Percentiles rank a stretch among this genome's conserved stretches.
phyloP scores from a whole-genome alignment of 1,140 invertebrate species.

The Aplysia californica region DNA sequence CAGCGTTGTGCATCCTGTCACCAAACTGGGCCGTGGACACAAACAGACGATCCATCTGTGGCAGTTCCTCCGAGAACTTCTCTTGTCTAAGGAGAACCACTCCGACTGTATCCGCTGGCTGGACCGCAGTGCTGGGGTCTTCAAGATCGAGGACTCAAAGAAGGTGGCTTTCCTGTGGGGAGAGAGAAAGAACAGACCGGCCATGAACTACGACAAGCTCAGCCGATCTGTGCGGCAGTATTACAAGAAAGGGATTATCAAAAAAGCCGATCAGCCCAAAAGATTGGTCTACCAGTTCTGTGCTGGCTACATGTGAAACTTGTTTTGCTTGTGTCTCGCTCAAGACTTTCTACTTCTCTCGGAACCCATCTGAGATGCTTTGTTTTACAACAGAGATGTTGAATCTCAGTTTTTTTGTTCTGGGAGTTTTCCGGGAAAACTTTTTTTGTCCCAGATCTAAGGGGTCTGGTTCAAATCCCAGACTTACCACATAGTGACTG shows the following conservation, averaged over 20 bases:
- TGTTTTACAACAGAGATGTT: no score
- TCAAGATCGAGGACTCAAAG: conserved; percentile 99
- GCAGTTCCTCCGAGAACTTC: conserved; percentile 98
- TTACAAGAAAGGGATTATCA: conserved; percentile 99
- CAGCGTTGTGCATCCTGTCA: not conserved
- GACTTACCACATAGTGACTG: no score
- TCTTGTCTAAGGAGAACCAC: conserved; percentile 87
- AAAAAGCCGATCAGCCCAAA: conserved; percentile 98
- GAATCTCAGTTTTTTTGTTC: no score
- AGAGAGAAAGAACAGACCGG: conserved; percentile 95
- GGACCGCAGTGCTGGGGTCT: conserved; percentile 85
- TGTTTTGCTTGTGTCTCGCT: no score
- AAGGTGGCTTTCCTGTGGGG: conserved; percentile 96
- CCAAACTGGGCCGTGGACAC: conserved; percentile 3
- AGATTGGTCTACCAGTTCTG: conserved; percentile 99
- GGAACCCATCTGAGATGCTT: no score
- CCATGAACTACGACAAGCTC: conserved; percentile 99
- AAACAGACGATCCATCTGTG: conserved; percentile 89
- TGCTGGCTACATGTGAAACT: conserved; percentile 78
- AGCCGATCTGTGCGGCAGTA: conserved; percentile 98
- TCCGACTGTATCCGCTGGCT: conserved; percentile 97
- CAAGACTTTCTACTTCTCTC: no score
- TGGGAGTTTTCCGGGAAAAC: no score
- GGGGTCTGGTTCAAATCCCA: no score
- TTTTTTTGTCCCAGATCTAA: no score